Evolutionary conservation across 2,113 vertebrate species (phyloP).

Genomic region (Struthidea cinerea): DNA sequence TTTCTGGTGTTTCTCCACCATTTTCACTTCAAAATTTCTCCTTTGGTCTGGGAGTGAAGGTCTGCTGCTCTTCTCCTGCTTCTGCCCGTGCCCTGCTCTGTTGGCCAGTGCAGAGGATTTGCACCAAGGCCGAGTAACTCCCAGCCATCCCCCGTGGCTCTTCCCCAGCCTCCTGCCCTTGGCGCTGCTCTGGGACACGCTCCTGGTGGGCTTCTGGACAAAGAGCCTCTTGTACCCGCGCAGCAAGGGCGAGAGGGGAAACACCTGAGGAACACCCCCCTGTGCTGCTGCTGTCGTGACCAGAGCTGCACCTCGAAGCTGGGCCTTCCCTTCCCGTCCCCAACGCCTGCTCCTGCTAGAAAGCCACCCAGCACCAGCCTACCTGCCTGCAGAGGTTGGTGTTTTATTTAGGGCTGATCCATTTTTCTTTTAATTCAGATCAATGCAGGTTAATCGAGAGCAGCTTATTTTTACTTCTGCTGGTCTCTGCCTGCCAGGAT

Average conservation of each 20-base stretch:
- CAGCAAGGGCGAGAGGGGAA: not conserved
- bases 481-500: slow-evolving; percentile 57
- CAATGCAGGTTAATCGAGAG: slow-evolving; percentile 68
- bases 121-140: not conserved
- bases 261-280: not conserved
- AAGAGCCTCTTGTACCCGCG: not conserved
- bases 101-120: not conserved
- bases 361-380: not conserved
- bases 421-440: slow-evolving; percentile 69
- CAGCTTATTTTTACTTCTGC: slow-evolving; percentile 68
- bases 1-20: not conserved
- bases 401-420: slow-evolving; percentile 36
- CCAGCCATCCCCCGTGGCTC: accelerated
- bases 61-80: accelerated
- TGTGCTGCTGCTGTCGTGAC: not conserved
- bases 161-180: not conserved
- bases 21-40: not conserved
- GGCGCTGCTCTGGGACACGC: not conserved
- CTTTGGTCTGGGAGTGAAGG: not conserved
- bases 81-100: not conserved
- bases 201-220: not conserved
- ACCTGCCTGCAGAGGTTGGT: not conserved
- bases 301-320: not conserved
- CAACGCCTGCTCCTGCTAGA: not conserved
- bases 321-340: not conserved